Conservation (phyloP, 2,888 invertebrate genomes). For the Xanthia icteritia region DNA sequence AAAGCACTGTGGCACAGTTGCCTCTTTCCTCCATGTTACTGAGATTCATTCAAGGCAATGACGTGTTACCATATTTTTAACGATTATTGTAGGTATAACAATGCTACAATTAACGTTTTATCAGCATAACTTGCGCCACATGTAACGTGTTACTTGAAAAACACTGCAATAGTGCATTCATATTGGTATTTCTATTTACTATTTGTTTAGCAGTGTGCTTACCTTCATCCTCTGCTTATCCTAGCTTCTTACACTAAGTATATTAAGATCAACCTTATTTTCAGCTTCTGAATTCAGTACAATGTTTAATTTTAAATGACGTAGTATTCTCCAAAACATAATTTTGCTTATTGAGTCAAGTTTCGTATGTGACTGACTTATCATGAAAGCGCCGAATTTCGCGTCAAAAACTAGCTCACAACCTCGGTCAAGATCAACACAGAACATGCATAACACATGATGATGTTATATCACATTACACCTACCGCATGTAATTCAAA, state of each 20-base stretch:
- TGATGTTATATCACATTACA: conserved; percentile 57
- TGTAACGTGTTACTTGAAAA: neutral
- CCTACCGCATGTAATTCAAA: conserved; percentile 44
- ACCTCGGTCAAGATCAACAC: conserved; percentile 55
- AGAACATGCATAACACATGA: conserved; percentile 28
- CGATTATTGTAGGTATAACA: neutral
- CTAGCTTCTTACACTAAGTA: too few species aligned
- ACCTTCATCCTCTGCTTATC: neutral
- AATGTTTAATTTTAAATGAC: neutral
- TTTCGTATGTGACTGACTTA: neutral
- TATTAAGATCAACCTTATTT: neutral
- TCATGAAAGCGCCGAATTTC: conserved; percentile 1
- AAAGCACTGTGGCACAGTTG: conserved; percentile 71
- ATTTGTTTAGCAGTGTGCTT: neutral
- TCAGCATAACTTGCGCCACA: neutral
- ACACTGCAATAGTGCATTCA: neutral
- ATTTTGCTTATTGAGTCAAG: neutral
- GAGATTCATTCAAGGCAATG: conserved; percentile 20
- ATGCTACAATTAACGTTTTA: conserved; percentile 23
- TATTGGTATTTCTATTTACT: neutral
- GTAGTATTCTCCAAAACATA: neutral
- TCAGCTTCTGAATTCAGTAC: too few species aligned
- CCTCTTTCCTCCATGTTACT: conserved; percentile 59
- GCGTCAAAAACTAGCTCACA: neutral
- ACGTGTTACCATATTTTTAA: neutral